A percentile compares a stretch with the other conserved stretches of the same genome.
phyloP scores from a whole-genome alignment of 2,113 vertebrate species.

The Asarcornis scutulata region DNA sequence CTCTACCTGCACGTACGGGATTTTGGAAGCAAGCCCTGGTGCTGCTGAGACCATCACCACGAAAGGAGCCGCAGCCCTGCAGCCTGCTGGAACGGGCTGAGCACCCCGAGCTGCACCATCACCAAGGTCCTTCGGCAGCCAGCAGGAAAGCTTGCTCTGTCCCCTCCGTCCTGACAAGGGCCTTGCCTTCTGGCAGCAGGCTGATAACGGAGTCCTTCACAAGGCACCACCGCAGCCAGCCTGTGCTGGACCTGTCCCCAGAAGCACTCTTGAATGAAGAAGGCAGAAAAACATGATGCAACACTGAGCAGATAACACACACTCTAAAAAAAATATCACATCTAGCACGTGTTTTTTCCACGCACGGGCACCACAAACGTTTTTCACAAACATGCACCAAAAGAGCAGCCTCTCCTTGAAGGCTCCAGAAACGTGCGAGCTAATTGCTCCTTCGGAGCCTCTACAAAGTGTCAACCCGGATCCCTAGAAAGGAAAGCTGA shows the following conservation, averaged over 20 bases:
- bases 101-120: neutral
- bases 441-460: neutral
- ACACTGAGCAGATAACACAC: rapidly evolving
- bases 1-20: neutral
- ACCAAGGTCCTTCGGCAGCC: neutral
- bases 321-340: rapidly evolving
- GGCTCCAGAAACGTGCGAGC: rapidly evolving
- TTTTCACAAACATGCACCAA: rapidly evolving
- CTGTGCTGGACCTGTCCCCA: neutral
- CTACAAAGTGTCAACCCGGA: neutral
- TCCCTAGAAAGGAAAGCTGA: slow-evolving; percentile 4
- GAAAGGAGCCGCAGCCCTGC: no score
- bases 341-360: rapidly evolving
- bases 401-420: neutral
- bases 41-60: neutral
- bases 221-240: neutral
- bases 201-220: rapidly evolving
- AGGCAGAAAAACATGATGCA: neutral
- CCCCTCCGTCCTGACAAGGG: neutral
- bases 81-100: no score
- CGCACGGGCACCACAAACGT: rapidly evolving
- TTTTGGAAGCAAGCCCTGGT: neutral
- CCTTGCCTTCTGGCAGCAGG: neutral
- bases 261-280: neutral
- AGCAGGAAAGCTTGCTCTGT: neutral